Evolutionary conservation across 2,113 vertebrate species (phyloP), one percentile per base, ranked within the genome.

Genomic region (Corythoichthys haematopterus): DNA sequence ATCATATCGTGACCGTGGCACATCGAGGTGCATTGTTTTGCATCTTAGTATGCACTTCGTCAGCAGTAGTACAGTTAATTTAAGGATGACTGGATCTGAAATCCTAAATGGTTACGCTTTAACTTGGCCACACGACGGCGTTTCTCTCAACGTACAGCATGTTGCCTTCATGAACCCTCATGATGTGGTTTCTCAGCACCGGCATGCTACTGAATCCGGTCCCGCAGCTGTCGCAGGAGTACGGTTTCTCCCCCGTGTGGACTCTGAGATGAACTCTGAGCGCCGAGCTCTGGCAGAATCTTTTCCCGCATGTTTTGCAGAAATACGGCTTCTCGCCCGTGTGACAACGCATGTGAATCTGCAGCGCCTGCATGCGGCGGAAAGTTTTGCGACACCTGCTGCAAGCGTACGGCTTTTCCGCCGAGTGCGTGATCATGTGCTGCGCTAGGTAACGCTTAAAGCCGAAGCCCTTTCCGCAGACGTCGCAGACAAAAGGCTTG

Each of bases 231-330:
- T 36, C 15, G 13, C 65, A 67, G 2, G 38, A 4, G 53, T 67
- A 67, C 6, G 65, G 65, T 28, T 67, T 67, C 53, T 67, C 65
- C n/a, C 65, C 65, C 9, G 65, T 67, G 52, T 67, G 65, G 12
- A 45, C 53, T 55, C 65, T 43, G 11, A 56, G 38, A 43, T 67
- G 65, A 35, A 33, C 40, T 15, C 35, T 55, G 3, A 67, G 51
- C 9, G 38, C 28, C 1, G 38, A 45, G 8, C 35, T 45, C 51
- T 56, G 40, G 37, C 37, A 56, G 20, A 67, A 67, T 33, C 28
- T 16, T n/a, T 56, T 56, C 38, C 65, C 65, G 40, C 65, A 67
- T 6, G 65, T 57, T 28, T 56, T 45, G 38, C 65, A 67, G 53
- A 33, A 45, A 55, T 56, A 67, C 3, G 40, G 53, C 53, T 67